Evolutionary conservation across 2,113 vertebrate species (phyloP), one percentile per base, ranked within the genome.

Genomic region (Brachirus orientalis): DNA sequence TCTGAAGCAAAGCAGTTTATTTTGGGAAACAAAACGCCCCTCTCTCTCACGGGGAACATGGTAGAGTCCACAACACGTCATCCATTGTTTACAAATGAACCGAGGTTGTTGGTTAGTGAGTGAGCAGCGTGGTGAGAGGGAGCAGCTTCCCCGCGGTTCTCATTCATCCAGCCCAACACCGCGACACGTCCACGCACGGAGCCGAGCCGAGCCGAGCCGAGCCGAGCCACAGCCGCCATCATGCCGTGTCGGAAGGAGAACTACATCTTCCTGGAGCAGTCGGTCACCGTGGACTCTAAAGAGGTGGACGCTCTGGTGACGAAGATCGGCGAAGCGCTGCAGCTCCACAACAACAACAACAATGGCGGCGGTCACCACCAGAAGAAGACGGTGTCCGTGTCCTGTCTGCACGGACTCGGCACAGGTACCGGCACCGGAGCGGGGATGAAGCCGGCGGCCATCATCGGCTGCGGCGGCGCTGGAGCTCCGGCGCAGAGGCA

Each of bases 21-120:
- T 75, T 67, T 47, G 44, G 11, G 14, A 10, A 6, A 6, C 16
- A 35, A 1, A 8, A 0, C 0, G 35, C 22, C 55, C 41, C 46
- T 48, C 65, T 52, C 20, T 8, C 2, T 6, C 0, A 0, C 3
- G 18, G n/a, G 2, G 6, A 0, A 10, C 10, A 50, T 94, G 93
- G 94, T 92, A 83, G 59, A 16, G 52, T 80, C 89, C 90, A 11
- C 1, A 1, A 8, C 67, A 75, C 94, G 94, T 95, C 93, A 95
- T 6, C 93, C 91, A 93, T 95, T 95, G 94, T 95, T 95, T 95
- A 95, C 94, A 95, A 94, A 94, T 92, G 78, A 74, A 92, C 62
- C 45, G 36, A 33, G 77, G 47, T 38, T 45, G 85, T 90, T 60
- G 75, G 82, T 80, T 64, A 63, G 47, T 68, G 86, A 70, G 17